Conservation (phyloP, 2,888 invertebrate species). For the Hirtodrosophila histrioides region DNA sequence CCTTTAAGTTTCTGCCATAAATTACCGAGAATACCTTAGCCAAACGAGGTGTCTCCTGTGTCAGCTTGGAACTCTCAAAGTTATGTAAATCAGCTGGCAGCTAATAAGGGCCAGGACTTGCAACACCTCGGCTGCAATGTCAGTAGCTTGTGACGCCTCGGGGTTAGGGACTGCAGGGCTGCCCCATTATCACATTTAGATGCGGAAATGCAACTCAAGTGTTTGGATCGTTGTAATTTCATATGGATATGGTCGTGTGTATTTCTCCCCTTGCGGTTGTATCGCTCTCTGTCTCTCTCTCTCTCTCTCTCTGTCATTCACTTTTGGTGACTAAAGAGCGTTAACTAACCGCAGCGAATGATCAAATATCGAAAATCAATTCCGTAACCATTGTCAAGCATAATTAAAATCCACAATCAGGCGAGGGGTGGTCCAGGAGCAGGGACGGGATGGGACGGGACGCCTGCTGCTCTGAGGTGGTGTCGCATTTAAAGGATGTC, state of each 20-base stretch:
- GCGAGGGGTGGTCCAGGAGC: constrained; percentile 46
- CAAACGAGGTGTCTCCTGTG: constrained; percentile 28
- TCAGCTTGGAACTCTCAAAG: constrained; percentile 23
- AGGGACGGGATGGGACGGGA: constrained; percentile 25
- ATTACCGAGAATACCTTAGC: constrained; percentile 4
- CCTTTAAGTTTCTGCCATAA: constrained; percentile 18
- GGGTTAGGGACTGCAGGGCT: constrained; percentile 9
- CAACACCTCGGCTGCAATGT: constrained; percentile 32
- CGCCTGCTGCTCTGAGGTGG: constrained; percentile 72
- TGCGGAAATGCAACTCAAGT: constrained; percentile 71
- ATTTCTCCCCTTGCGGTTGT: constrained; percentile 43
- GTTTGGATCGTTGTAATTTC: constrained; percentile 63
- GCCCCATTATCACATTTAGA: constrained; percentile 53
- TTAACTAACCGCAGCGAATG: constrained; percentile 80
- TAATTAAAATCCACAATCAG: constrained; percentile 73
- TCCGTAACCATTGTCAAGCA: constrained; percentile 74
- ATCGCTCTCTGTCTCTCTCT: constrained; percentile 5
- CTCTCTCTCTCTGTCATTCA: constrained; percentile 12
- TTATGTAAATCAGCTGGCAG: constrained; percentile 52
- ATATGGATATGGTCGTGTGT: constrained; percentile 53
- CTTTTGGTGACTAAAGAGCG: constrained; percentile 69
- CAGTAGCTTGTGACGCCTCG: constrained; percentile 45
- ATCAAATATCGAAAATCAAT: constrained; percentile 81
- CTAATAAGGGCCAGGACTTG: constrained; percentile 38
- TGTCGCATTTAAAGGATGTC: constrained; percentile 77